Evolutionary conservation across 2,113 vertebrate genomes (phyloP).

Genomic region (Neomonachus schauinslandi): DNA sequence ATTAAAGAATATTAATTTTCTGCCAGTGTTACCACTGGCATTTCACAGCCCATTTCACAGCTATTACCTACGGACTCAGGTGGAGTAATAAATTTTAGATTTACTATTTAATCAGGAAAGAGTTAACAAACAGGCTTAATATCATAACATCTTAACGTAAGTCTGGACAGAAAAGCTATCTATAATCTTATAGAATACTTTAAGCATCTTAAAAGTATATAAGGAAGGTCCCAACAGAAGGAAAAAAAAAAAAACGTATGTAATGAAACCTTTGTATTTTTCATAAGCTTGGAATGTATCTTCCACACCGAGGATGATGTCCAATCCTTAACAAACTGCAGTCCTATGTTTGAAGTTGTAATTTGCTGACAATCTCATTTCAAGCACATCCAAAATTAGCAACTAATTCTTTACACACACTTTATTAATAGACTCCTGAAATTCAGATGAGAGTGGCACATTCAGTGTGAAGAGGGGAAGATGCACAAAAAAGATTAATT

Average conservation of each 20-base stretch:
- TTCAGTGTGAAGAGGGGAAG: neutral
- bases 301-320: neutral
- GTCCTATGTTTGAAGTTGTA: neutral
- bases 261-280: neutral
- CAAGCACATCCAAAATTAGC: conserved; percentile 76
- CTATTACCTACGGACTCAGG: neutral
- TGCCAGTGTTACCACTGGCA: neutral
- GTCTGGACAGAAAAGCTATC: neutral
- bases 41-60: neutral
- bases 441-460: conserved; percentile 54
- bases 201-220: neutral
- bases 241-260: neutral
- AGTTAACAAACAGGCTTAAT: neutral
- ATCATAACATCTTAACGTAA: neutral
- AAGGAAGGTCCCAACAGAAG: neutral
- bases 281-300: neutral
- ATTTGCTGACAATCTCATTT: conserved; percentile 77
- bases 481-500: neutral
- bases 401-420: conserved; percentile 71
- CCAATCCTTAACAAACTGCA: neutral
- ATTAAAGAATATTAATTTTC: conserved; percentile 2
- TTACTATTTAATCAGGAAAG: neutral
- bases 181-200: neutral
- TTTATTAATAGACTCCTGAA: conserved; percentile 79
- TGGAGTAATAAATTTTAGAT: neutral